Evolutionary conservation across 2,113 vertebrate species (phyloP), one percentile per base, ranked within the genome.

Genomic region (Hemicordylus capensis): DNA sequence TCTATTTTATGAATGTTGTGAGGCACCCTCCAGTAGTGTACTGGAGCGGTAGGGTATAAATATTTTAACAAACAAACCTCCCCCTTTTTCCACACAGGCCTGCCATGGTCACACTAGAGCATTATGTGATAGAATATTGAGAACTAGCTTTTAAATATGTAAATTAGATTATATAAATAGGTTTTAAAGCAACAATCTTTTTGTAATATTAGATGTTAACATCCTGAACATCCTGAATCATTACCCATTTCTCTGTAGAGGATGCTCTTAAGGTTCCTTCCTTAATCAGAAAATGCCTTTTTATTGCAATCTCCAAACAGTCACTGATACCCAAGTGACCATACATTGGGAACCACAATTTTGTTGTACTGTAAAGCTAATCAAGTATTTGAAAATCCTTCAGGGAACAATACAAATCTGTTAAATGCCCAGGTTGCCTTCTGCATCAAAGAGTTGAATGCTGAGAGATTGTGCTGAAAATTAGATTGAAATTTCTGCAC

Each of bases 161-260:
- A 37, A 81, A 74, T 76, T 42, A 64, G 19, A 37, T 22, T 85
- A 67, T 0, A 46, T 6, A 80, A 89, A 85, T 73, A 88, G 19
- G 19, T 59, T 75, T 26, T n/a, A 37, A 48, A 61, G 1, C 15
- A 56, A 28, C 2, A 4, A 37, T n/a, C n/a, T 9, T 39, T 51
- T 58, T 73, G 4, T 28, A 39, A 31, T 76, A 54, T 17, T n/a
- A 51, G 15, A 34, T 67, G 46, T 44, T 28, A 31, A 39, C 31
- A 34, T 10, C 19, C 61, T 28, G 64, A 66, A 39, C 20, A 31
- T 51, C 37, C 20, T 34, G 63, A 58, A 8, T 84, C 86, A 87
- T 86, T 90, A 90, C 88, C 82, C 67, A 51, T 69, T 51, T 72
- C 8, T 42, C 46, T 42, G 66, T 61, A 80, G 86, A 89, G 82